phyloP scores from a whole-genome alignment of 1,140 invertebrate species.

The Neotoxoptera formosana region DNA sequence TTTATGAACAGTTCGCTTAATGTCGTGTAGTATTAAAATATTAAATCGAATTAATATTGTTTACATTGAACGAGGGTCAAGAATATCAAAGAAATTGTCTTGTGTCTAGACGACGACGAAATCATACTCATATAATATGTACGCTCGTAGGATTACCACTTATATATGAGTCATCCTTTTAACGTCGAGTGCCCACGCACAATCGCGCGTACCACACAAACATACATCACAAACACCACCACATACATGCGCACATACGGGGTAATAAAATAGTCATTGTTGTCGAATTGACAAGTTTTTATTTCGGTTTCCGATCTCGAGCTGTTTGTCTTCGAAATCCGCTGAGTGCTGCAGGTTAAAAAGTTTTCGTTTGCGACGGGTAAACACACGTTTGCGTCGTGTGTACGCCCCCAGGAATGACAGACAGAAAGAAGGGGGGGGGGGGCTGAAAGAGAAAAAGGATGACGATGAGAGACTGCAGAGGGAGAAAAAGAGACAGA shows the following conservation, averaged over 20 bases:
- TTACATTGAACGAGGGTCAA: background rate
- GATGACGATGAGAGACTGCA: no score
- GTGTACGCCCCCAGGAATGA: background rate
- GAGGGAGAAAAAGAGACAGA: background rate
- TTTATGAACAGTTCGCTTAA: background rate
- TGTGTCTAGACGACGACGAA: constrained; percentile 6
- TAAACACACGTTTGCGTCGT: background rate
- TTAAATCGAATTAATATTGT: constrained; percentile 13
- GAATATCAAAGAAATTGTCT: background rate
- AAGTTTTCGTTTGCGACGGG: constrained; percentile 39
- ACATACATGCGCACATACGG: background rate
- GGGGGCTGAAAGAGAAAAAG: background rate
- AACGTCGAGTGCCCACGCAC: constrained; percentile 8
- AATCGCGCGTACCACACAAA: background rate
- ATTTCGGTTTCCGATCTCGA: constrained; percentile 43
- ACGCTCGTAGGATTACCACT: constrained; percentile 5
- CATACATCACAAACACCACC: background rate
- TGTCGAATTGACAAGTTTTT: constrained; percentile 37
- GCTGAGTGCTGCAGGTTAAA: constrained; percentile 43
- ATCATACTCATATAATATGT: background rate
- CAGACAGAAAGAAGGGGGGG: background rate
- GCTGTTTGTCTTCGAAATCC: constrained; percentile 52
- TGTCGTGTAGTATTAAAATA: background rate
- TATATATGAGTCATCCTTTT: constrained; percentile 27
- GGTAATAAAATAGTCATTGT: constrained; percentile 50